These are phyloP conservation scores for Sinella curviseta DNA, from an alignment of 1,140 invertebrate species.

Conservation along the genomic window DNA sequence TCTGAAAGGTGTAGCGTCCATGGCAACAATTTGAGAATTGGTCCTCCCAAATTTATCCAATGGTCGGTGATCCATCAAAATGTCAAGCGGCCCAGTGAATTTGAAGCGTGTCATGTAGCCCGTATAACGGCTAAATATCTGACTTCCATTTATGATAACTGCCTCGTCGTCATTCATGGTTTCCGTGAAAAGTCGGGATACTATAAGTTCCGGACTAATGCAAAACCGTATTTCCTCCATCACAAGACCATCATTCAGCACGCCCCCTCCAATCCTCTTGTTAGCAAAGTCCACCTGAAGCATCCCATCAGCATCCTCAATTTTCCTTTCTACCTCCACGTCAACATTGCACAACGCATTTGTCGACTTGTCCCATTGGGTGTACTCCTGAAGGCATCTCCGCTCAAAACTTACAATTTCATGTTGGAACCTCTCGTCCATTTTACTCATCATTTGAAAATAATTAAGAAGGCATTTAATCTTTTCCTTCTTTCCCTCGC, in stretches of 20 bases:
- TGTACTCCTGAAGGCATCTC: not conserved
- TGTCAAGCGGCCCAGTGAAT: constrained; percentile 71
- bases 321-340: not conserved
- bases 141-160: constrained; percentile 75
- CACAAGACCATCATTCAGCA: constrained; percentile 81
- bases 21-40: constrained; percentile 76
- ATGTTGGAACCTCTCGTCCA: not conserved
- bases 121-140: constrained; percentile 79
- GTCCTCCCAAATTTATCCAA: constrained; percentile 70
- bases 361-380: not conserved
- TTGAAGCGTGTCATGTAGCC: constrained; percentile 81
- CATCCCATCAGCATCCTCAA: not conserved
- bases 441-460: not conserved
- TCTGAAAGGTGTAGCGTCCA: constrained; percentile 78
- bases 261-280: constrained; percentile 71
- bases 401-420: not conserved
- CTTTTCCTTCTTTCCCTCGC: constrained; percentile 3
- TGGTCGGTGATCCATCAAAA: constrained; percentile 66
- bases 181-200: constrained; percentile 85
- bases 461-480: constrained; percentile 1
- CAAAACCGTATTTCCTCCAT: constrained; percentile 97
- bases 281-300: constrained; percentile 16
- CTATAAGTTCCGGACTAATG: constrained; percentile 89
- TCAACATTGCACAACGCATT: not conserved
- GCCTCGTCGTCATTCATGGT: constrained; percentile 76